Evolutionary conservation across 1,140 invertebrate genomes (phyloP).

Genomic region (Drosophila neocordata): DNA sequence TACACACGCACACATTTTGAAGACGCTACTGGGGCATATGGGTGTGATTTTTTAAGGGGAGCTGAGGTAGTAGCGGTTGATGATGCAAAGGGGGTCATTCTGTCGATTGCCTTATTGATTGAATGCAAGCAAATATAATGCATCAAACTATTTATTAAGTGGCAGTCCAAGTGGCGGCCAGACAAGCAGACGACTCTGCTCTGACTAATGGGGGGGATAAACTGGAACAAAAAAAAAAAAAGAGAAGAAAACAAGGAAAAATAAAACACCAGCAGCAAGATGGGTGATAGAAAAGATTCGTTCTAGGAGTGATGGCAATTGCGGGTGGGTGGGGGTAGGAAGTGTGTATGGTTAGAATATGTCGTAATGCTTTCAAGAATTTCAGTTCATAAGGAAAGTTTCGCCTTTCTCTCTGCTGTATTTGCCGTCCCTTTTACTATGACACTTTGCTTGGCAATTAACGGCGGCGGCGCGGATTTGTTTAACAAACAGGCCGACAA

Average conservation of each 20-base stretch:
- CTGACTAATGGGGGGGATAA: constrained; percentile 56
- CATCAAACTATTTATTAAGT: constrained; percentile 80
- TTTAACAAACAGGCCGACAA: constrained; percentile 73
- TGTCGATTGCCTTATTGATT: constrained; percentile 63
- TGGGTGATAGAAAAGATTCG: no score
- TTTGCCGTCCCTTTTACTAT: constrained; percentile 35
- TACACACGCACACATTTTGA: constrained; percentile 2
- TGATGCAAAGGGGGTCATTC: background rate
- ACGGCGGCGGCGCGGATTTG: constrained; percentile 70
- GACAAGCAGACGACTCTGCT: constrained; percentile 56
- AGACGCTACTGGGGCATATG: constrained; percentile 7
- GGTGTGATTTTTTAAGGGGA: background rate
- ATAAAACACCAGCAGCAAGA: no score
- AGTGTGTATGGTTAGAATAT: constrained; percentile 14
- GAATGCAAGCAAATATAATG: constrained; percentile 71
- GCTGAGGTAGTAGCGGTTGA: background rate
- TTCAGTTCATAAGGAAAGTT: constrained; percentile 37
- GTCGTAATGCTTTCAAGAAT: constrained; percentile 58
- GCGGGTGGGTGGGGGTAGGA: background rate
- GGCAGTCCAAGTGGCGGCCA: constrained; percentile 67
- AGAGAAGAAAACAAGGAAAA: no score
- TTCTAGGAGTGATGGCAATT: no score
- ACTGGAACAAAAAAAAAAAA: constrained; percentile 34
- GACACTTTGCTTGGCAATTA: constrained; percentile 74
- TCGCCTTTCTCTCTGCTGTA: constrained; percentile 11